phyloP scores from a whole-genome alignment of 2,888 invertebrate genomes.

The Kryphioiulus occultus region DNA sequence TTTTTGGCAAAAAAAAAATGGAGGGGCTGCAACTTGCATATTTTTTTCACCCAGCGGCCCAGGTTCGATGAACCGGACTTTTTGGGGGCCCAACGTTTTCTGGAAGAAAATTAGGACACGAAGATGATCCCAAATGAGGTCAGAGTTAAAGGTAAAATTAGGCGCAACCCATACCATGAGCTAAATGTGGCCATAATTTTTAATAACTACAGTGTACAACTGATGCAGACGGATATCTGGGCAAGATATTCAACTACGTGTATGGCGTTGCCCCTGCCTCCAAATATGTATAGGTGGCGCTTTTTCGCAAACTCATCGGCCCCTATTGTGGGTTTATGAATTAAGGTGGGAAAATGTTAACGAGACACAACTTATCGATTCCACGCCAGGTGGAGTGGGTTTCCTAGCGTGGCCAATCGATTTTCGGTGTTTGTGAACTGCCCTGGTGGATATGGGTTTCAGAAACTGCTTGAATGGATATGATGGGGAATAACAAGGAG shows the following conservation, averaged over 20 bases:
- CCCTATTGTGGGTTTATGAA: not conserved
- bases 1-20: not conserved
- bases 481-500: not conserved
- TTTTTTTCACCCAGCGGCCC: not conserved
- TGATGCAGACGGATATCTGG: no score
- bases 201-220: not conserved
- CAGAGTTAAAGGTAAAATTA: no score
- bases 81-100: not conserved
- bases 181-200: no score
- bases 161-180: not conserved
- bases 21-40: no score
- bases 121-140: not conserved
- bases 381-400: not conserved
- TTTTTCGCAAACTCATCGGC: not conserved
- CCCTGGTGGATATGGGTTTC: not conserved
- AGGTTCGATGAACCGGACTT: not conserved
- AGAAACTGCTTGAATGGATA: not conserved
- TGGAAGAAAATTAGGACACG: not conserved
- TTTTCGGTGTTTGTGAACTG: not conserved
- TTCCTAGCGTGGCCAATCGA: not conserved
- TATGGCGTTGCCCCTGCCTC: not conserved
- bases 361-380: not conserved
- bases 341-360: not conserved
- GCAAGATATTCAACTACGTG: no score
- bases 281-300: not conserved